These are phyloP conservation scores for Nycticryphes semicollaris DNA, from an alignment of 2,113 vertebrate species.

Conservation along the genomic window DNA sequence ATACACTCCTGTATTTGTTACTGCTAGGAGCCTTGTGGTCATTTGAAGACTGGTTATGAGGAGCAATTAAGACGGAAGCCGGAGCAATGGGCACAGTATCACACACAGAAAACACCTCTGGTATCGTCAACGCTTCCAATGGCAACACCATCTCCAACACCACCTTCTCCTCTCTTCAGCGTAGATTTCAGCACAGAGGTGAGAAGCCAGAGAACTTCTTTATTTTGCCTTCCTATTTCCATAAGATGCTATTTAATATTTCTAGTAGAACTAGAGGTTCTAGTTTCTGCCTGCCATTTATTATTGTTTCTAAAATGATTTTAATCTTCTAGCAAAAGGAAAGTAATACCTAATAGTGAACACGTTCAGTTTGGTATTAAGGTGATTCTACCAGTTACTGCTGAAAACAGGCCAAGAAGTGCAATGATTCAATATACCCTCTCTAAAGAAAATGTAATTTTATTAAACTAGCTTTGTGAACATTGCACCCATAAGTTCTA, in stretches of 20 bases:
- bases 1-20: not conserved
- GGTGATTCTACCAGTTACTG: not conserved
- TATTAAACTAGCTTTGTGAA: not conserved
- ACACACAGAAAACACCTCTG: conserved; percentile 79
- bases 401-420: not conserved
- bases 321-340: not conserved
- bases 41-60: conserved; percentile 87
- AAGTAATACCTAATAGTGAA: not conserved
- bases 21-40: conserved; percentile 85
- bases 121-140: conserved; percentile 77
- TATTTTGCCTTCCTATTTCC: not conserved
- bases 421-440: not conserved
- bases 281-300: not conserved
- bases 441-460: not conserved
- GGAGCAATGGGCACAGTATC: conserved; percentile 91
- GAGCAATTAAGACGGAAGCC: conserved; percentile 89
- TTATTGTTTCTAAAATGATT: not conserved
- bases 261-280: not conserved
- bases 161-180: conserved; percentile 91
- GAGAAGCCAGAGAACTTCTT: conserved; percentile 22
- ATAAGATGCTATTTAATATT: not conserved
- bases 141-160: conserved; percentile 83
- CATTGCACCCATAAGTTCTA: not conserved
- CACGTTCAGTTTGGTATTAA: not conserved
- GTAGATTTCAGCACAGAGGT: conserved; percentile 91